Conservation (phyloP, 2,888 invertebrate genomes). For the Pyralis farinalis region DNA sequence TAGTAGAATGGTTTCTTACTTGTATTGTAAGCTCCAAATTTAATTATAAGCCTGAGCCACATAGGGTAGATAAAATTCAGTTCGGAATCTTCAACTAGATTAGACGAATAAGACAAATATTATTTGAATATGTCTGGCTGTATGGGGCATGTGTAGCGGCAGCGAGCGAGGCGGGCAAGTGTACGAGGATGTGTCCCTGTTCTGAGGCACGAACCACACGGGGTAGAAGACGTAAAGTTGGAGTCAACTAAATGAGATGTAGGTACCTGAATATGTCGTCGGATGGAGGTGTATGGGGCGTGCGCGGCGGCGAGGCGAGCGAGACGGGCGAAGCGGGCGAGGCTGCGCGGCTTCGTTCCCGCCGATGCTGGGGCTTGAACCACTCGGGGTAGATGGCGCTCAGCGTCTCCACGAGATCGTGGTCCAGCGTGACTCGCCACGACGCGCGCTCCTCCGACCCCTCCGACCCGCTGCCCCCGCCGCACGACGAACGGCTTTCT, state of each 20-base stretch:
- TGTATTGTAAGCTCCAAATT: too few relatives aligned
- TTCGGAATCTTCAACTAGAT: too few relatives aligned
- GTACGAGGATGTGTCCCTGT: too few relatives aligned
- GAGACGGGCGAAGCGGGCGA: constrained; percentile 58
- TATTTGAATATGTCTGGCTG: too few relatives aligned
- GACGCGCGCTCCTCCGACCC: constrained; percentile 87
- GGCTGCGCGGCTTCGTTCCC: constrained; percentile 60
- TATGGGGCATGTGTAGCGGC: too few relatives aligned
- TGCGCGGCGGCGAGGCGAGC: constrained; percentile 53
- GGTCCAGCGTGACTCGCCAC: constrained; percentile 96
- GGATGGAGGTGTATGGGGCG: constrained; percentile 54
- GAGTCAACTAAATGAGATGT: neutral
- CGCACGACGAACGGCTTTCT: constrained; percentile 90
- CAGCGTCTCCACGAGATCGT: constrained; percentile 95
- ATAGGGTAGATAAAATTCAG: too few relatives aligned
- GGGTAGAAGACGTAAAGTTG: too few relatives aligned
- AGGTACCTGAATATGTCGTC: constrained; percentile 74
- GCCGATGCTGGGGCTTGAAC: constrained; percentile 85
- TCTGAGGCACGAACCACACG: too few relatives aligned
- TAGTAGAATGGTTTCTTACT: too few relatives aligned
- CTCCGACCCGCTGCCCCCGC: constrained; percentile 87
- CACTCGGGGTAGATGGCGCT: constrained; percentile 96
- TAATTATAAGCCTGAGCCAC: too few relatives aligned
- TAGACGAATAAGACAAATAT: too few relatives aligned
- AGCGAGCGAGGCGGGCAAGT: too few relatives aligned